Base-by-base conservation (phyloP, 1,140 invertebrate species). In the Brachionus koreanus region DNA sequence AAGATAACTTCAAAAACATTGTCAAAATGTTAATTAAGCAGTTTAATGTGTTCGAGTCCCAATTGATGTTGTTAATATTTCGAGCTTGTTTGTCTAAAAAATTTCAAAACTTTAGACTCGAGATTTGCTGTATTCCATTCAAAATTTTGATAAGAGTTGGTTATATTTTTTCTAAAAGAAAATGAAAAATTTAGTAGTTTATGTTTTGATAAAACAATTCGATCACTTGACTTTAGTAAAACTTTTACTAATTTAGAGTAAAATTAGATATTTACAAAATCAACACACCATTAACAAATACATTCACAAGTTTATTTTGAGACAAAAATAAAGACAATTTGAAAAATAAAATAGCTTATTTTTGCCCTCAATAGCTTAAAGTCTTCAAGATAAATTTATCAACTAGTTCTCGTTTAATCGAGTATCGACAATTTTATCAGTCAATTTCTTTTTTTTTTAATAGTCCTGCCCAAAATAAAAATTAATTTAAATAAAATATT, bases 11-110 rank as follows among this genome's bases (percentile, higher is more conserved):
- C 37, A 69, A 69, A 69, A 42, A 23, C 65, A 69, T 69, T 69
- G 65, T 69, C 65, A 69, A 69, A 69, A 69, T 69, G 65, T 69
- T 69, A 69, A 69, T 69, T 69, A 69, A 69, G 65, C 65, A 69
- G 16, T 69, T 69, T 69, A 19, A 19, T 57, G 7, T 57, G 7
- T 57, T 49, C 43, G 43, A 49, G 43, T 67, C 33, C 33, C 33
- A 5, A 37, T 65, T 65, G 63, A 33, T 65, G 63, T 65, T 35
- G 63, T 33, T 37, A 33, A 65, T 63, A 16, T 13, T 16, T 49
- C 13, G 43, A 49, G 43, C 3, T 57, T 57, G 63, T 65, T 65
- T 65, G 63, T 65, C 63, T 65, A 65, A 65, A 65, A 65, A 65
- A 65, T 65, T 65, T 65, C 12, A 65, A 65, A 65, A 65, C 63